phyloP scores from a whole-genome alignment of 2,888 invertebrate genomes.

The Luperina testacea region DNA sequence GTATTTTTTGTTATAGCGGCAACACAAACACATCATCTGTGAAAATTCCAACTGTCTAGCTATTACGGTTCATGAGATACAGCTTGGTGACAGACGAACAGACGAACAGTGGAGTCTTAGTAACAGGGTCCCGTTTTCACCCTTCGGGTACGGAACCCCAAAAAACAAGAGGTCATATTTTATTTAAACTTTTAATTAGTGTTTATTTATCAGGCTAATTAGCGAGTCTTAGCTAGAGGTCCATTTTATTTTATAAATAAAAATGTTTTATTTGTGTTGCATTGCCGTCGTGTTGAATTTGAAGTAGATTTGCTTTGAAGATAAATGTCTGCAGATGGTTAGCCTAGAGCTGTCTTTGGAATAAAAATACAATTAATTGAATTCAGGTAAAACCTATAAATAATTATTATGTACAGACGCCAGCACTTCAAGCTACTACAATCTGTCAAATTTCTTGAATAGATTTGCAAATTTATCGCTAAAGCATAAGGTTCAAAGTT shows the following conservation, averaged over 20 bases:
- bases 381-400: neutral
- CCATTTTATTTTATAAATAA: slow-evolving; percentile 39
- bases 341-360: neutral
- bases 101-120: no score
- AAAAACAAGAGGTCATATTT: slow-evolving; percentile 50
- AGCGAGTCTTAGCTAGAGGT: slow-evolving; percentile 43
- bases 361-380: neutral
- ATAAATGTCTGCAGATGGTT: neutral
- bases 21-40: no score
- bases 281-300: slow-evolving; percentile 44
- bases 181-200: slow-evolving; percentile 65
- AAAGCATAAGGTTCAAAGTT: no score
- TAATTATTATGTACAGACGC: neutral
- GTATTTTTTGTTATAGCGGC: no score
- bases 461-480: no score
- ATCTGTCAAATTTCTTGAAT: no score
- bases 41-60: no score
- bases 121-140: no score
- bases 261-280: slow-evolving; percentile 40
- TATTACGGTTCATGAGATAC: no score
- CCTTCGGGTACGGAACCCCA: no score
- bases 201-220: slow-evolving; percentile 64
- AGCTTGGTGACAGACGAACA: no score
- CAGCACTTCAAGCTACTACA: no score
- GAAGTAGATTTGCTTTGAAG: slow-evolving; percentile 37